Percentiles rank a stretch among this genome's conserved stretches.
Evolutionary conservation across 2,113 vertebrate genomes (phyloP).

Genomic region (Crotalus viridis): DNA sequence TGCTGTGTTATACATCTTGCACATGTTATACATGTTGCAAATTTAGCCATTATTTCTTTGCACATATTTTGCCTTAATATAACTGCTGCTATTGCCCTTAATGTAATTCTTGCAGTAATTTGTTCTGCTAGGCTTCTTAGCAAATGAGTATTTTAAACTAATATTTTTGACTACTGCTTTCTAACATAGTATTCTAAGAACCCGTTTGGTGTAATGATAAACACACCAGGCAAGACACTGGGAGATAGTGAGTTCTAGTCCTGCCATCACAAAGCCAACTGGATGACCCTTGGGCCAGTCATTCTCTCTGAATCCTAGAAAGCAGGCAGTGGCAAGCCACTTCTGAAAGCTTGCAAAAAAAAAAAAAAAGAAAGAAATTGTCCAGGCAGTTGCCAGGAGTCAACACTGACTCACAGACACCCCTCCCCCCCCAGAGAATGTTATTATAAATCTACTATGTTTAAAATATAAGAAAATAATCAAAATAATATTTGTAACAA

Average conservation of each 20-base stretch:
- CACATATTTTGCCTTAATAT: not conserved
- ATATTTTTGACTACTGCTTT: not conserved
- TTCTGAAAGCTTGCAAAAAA: not conserved
- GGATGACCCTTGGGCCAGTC: not conserved
- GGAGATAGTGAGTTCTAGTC: not conserved
- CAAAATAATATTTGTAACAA: not conserved
- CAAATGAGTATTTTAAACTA: not conserved
- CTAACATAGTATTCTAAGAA: not conserved
- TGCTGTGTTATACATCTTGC: not conserved
- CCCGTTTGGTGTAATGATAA: not conserved
- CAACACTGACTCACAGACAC: not conserved
- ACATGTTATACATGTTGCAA: not conserved
- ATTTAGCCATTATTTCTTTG: not conserved
- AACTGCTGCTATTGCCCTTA: not conserved
- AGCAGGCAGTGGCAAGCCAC: not conserved
- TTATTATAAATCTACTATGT: not conserved
- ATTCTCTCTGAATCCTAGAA: not conserved
- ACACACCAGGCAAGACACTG: not conserved
- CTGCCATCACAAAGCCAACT: not conserved
- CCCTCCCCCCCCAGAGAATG: not conserved
- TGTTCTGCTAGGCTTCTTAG: not conserved
- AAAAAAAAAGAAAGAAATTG: not conserved
- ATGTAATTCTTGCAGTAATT: not conserved
- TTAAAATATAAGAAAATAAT: not conserved
- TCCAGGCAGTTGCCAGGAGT: not conserved